phyloP scores from a whole-genome alignment of 2,797 vertebrate species.

The Sciaenops ocellatus region DNA sequence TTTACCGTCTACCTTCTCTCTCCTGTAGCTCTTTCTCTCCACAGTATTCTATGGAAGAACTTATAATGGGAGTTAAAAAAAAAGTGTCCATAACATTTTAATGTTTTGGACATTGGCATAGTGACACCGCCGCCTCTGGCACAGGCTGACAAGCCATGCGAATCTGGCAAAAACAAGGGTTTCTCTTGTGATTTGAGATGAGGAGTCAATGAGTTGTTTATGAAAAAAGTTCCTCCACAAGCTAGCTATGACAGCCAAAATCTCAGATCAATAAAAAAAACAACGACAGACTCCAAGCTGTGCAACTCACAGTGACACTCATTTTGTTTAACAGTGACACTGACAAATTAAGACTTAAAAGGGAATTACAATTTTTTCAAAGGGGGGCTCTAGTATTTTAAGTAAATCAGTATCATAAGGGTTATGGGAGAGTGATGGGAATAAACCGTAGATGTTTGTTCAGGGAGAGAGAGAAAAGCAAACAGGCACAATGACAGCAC shows the following conservation, averaged over 20 bases:
- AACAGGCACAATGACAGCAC: conserved; percentile 49
- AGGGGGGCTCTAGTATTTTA: conserved; percentile 8
- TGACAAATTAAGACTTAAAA: conserved; percentile 23
- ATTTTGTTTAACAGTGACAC: conserved; percentile 1
- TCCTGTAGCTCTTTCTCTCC: background rate
- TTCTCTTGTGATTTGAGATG: conserved; percentile 20
- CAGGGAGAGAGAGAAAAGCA: conserved; percentile 28
- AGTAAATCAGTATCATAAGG: conserved; percentile 4
- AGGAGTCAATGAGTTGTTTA: conserved; percentile 28
- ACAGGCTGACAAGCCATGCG: conserved; percentile 15
- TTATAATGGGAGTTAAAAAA: background rate
- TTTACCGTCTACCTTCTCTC: conserved; percentile 33
- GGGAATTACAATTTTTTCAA: background rate
- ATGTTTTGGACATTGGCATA: conserved; percentile 33
- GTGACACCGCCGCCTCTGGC: conserved; percentile 15
- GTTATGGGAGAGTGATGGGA: conserved; percentile 1
- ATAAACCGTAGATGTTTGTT: conserved; percentile 36
- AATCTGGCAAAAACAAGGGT: conserved; percentile 6
- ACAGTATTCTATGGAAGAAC: conserved; percentile 1
- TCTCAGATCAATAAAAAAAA: conserved; percentile 24
- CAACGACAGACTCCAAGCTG: conserved; percentile 8
- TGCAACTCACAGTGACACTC: background rate
- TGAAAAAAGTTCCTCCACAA: background rate
- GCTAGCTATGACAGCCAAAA: conserved; percentile 14
- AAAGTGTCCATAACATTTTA: conserved; percentile 30